phyloP scores from a whole-genome alignment of 2,797 vertebrate genomes.

The Poecilia velifera region DNA sequence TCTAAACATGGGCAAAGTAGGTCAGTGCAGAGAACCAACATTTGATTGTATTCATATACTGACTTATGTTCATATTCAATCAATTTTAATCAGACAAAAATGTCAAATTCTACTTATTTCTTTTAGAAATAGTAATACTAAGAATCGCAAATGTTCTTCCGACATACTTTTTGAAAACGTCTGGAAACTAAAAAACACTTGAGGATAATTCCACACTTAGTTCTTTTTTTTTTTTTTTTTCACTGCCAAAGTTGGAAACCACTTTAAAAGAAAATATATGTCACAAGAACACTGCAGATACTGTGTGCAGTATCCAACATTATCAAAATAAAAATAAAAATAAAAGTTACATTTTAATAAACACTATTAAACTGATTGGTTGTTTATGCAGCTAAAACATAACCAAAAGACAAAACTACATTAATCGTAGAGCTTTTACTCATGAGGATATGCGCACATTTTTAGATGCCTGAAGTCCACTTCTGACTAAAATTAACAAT shows the following conservation, averaged over 20 bases:
- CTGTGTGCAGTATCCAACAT: not conserved
- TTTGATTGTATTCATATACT: not conserved
- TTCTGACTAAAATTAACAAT: not conserved
- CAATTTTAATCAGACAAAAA: not conserved
- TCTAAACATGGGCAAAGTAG: not conserved
- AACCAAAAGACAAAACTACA: too few species aligned
- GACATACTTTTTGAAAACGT: not conserved
- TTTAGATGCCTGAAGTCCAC: not conserved
- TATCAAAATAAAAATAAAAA: not conserved
- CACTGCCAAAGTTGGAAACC: not conserved
- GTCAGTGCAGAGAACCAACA: not conserved
- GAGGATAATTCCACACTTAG: not conserved
- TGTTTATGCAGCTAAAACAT: too few species aligned
- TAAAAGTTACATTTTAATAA: not conserved
- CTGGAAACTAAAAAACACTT: not conserved
- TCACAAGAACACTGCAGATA: not conserved
- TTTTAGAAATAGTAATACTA: not conserved
- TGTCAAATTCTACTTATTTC: not conserved
- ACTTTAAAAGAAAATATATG: not conserved
- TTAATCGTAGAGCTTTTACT: not conserved
- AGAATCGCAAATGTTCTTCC: not conserved
- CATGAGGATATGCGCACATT: not conserved
- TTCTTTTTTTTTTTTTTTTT: not conserved
- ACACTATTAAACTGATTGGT: too few species aligned
- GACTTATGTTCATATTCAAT: not conserved